phyloP scores from a whole-genome alignment of 2,113 vertebrate genomes.

The Protobothrops flavoviridis region DNA sequence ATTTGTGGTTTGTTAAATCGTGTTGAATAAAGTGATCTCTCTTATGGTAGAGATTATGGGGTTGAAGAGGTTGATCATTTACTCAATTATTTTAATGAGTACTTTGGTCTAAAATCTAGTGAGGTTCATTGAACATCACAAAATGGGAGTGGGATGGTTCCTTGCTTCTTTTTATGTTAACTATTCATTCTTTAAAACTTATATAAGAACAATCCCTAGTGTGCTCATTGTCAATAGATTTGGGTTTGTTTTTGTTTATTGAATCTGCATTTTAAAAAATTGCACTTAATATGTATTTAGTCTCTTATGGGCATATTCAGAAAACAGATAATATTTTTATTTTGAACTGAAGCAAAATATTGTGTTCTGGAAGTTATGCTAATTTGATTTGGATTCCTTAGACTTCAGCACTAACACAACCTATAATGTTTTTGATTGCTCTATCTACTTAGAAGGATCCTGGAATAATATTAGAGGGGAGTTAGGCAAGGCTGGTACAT shows the following conservation, averaged over 20 bases:
- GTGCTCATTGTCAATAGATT: constrained; percentile 45
- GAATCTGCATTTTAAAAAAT: background rate
- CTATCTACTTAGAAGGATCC: background rate
- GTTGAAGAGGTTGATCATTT: constrained; percentile 3
- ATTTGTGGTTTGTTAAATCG: constrained; percentile 41
- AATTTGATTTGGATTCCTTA: background rate
- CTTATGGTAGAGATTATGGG: constrained; percentile 24
- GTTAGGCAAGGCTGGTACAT: background rate
- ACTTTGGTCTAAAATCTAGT: constrained; percentile 50
- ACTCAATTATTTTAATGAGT: constrained; percentile 5
- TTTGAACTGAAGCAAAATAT: background rate
- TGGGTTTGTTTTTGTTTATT: background rate
- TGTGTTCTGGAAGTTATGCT: background rate
- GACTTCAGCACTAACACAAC: background rate
- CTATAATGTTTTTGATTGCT: background rate
- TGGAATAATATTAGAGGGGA: background rate
- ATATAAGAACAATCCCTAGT: background rate
- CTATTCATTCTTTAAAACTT: background rate
- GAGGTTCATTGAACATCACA: constrained; percentile 50
- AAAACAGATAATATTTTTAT: background rate
- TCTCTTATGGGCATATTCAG: background rate
- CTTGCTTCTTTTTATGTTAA: background rate
- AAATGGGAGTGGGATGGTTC: constrained; percentile 15
- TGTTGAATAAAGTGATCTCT: constrained; percentile 36
- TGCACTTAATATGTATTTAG: background rate